Evolutionary conservation across 64 coral and sea anemone species (phyloP).

Genomic region (Montipora cactus): DNA sequence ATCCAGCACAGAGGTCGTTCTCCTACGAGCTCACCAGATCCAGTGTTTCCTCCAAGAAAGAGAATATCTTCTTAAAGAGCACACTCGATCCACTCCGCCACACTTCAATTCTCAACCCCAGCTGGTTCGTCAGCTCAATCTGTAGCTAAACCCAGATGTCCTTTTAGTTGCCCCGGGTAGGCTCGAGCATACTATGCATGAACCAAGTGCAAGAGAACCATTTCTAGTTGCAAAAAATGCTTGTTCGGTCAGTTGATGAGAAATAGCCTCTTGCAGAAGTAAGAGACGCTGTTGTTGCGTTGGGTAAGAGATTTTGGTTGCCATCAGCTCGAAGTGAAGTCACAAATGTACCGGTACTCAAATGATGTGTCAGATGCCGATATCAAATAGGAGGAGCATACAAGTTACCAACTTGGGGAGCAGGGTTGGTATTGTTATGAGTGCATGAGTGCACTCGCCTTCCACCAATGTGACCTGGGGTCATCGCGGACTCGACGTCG

Average conservation of each 20-base stretch:
- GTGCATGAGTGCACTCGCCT: too few relatives aligned
- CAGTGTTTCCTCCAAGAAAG: too few relatives aligned
- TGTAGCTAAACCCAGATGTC: conserved; percentile 23
- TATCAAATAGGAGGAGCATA: conserved; percentile 44
- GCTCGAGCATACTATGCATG: conserved; percentile 29
- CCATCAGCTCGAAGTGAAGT: conserved; percentile 32
- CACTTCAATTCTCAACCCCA: conserved; percentile 35
- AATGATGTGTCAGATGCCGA: conserved; percentile 23
- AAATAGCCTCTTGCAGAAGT: conserved; percentile 63
- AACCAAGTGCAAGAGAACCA: conserved; percentile 46
- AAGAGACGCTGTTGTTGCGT: conserved; percentile 50
- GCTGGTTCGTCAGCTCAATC: conserved; percentile 55
- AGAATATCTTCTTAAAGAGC: too few relatives aligned
- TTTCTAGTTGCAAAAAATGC: conserved; percentile 35
- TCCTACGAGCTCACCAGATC: too few relatives aligned
- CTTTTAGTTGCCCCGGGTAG: conserved; percentile 54
- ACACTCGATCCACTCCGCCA: too few relatives aligned
- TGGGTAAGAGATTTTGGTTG: conserved; percentile 59
- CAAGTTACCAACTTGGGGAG: not conserved
- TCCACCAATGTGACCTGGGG: too few relatives aligned
- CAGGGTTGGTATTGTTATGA: too few relatives aligned
- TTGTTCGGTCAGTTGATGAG: conserved; percentile 44
- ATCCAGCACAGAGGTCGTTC: too few relatives aligned
- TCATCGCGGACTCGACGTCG: too few relatives aligned
- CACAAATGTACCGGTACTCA: not conserved